A percentile compares a stretch with the other conserved stretches of the same genome.
Evolutionary conservation across 2,797 vertebrate genomes (phyloP).

Genomic region (Cacajao melanocephalus): DNA sequence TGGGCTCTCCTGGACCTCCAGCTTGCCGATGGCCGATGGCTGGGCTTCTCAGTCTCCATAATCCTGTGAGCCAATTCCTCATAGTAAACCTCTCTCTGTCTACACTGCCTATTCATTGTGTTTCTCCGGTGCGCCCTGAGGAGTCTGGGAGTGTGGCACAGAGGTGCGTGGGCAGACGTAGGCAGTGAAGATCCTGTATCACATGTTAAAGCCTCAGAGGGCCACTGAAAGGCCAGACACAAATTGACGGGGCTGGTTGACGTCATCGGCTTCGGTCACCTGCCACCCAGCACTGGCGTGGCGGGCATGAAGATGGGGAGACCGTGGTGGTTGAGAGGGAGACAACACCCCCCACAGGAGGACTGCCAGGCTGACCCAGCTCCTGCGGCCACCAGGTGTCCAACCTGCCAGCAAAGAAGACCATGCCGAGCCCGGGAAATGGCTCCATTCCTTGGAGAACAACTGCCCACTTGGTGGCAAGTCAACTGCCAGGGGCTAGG

Average conservation of each 20-base stretch:
- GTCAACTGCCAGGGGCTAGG: neutral
- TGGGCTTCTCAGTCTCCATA: neutral
- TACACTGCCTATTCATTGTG: neutral
- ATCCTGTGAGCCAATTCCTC: neutral
- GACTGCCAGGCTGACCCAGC: neutral
- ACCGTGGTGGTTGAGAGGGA: neutral
- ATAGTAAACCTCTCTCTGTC: neutral
- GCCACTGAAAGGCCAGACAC: neutral
- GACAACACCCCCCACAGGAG: neutral
- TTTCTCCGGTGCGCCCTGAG: neutral
- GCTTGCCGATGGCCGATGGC: neutral
- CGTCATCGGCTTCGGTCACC: neutral
- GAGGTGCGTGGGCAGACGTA: fast-evolving
- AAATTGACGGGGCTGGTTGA: neutral
- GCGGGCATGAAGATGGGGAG: neutral
- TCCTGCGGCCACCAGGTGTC: neutral
- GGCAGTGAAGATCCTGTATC: neutral
- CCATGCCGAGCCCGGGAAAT: neutral
- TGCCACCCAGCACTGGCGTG: neutral
- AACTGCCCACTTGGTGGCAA: neutral
- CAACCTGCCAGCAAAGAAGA: neutral
- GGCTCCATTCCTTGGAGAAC: neutral
- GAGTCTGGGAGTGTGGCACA: neutral
- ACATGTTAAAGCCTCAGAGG: neutral
- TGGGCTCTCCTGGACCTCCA: neutral